phyloP scores from a whole-genome alignment of 2,113 vertebrate species.

The Cyanoliseus patagonus region DNA sequence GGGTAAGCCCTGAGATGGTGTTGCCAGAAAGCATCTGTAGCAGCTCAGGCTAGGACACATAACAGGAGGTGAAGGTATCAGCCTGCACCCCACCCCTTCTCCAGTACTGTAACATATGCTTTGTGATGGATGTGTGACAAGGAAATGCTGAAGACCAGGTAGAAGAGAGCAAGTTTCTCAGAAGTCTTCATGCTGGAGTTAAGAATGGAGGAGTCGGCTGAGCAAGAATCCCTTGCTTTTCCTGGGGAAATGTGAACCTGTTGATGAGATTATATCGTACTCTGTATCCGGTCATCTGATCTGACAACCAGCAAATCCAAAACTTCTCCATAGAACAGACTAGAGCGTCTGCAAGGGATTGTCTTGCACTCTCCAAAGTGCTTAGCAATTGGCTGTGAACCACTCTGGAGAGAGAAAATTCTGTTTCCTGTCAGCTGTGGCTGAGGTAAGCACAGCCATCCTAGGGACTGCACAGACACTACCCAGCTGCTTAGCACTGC shows the following conservation, averaged over 20 bases:
- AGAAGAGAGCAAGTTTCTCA: neutral
- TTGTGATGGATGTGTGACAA: neutral
- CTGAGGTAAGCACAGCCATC: neutral
- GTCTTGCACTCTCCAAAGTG: neutral
- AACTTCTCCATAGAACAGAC: neutral
- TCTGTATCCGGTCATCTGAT: neutral
- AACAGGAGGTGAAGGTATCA: neutral
- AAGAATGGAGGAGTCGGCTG: neutral
- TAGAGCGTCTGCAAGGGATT: neutral
- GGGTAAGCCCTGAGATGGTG: neutral
- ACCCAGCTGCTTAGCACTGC: neutral
- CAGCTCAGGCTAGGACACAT: neutral
- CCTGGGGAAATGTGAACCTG: neutral
- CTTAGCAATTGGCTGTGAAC: neutral
- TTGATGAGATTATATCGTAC: neutral
- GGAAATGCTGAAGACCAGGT: neutral
- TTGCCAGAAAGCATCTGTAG: neutral
- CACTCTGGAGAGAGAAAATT: neutral
- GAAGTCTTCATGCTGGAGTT: neutral
- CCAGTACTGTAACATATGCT: neutral
- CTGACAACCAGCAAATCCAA: neutral
- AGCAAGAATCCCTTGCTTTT: neutral
- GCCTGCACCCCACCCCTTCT: neutral
- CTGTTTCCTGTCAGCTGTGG: neutral
- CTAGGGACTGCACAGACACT: neutral